Base-by-base conservation (phyloP, 2,888 invertebrate genomes). In the Petrophora chlorosata region DNA sequence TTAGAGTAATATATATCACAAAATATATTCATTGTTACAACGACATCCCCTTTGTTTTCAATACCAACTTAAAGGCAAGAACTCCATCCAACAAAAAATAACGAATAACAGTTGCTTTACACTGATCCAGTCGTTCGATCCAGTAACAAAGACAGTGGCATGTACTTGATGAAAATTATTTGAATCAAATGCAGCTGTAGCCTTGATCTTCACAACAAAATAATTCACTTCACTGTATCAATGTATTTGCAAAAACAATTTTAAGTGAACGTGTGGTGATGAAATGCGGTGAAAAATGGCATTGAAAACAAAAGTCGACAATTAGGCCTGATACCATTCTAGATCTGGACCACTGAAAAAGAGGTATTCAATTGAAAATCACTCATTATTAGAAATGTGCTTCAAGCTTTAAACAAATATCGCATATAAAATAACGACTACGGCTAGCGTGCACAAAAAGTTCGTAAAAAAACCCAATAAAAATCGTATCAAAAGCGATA, bases 1-100 rank as follows among this genome's bases (percentile, higher is more conserved):
- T 86, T 84, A 88, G 76, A 85, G 81, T 85, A 76, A 85, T 85
- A 85, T 82, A 87, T 87, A 89, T 89, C 88, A 89, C 87, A 90
- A 90, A 90, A 90, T 90, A 89, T 87, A 89, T 89, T 86, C 83
- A 87, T 85, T 84, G 85, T 82, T 80, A 78, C 74, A 79, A 80
- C 76, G 70, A 78, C 59, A 73, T 69, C 17, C 65, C 73, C 66
- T 81, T 78, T 81, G 83, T 85, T 86, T 86, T 82, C 85, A 85
- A 85, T 83, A 79, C 82, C 86, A 80, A 68, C 64, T 16, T 53
- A 51, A 54, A 56, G 46, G 33, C 7, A 29, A 41, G 39, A 30
- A 13, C 29, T 39, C 0, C 5, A 44, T 51, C 17, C 35, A 29
- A 43, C 15, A 15, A 30, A 49, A 15, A 38, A 25, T 23, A 12